Base-by-base conservation (phyloP, 2,113 vertebrate genomes). In the Lampris megalopsis region DNA sequence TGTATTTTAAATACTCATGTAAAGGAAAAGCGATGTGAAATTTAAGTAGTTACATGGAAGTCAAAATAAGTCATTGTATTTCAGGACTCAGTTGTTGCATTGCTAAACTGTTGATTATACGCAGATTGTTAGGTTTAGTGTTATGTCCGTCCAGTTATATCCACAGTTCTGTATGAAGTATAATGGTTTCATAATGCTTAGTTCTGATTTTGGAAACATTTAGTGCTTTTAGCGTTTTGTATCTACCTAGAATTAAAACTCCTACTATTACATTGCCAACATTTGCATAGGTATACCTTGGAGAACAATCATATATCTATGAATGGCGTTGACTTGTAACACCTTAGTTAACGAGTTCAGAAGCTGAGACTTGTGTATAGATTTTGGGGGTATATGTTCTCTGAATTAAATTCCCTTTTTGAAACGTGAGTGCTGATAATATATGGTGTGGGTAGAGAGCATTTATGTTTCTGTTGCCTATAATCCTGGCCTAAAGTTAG, bases 271-370 rank as follows among this genome's bases (percentile, higher is more conserved):
- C 48, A 67, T 10, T 38, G 4, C 35, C 59, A 61, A 42, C 10
- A 61, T 41, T 42, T 43, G 41, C 43, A n/a, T 10, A 13, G 11
- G 60, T 13, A 62, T 24, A 43, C 11, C 10, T 43, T 24, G 60
- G 40, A 11, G 41, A 43, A 62, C 13, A 43, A 43, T 43, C 13
- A 43, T 62, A 3, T 43, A 45, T 45, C 7, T 63, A 5, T 65
- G 10, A 60, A 5, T 50, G 3, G 36, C 5, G 35, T 9, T 47
- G 49, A 13, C 40, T 38, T 40, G 40, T 24, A 62, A 63, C 9
- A 47, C 52, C 47, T 62, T 36, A 13, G 60, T 47, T 73, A 63
- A 63, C 47, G 56, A 54, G 60, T 49, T 57, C 71, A 73, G 35
- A 2, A 48, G 36, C 49, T 6, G 1, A 4, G 56, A 11, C 6